Conservation (phyloP, 2,888 invertebrate species). For the Cosmia pyralina region DNA sequence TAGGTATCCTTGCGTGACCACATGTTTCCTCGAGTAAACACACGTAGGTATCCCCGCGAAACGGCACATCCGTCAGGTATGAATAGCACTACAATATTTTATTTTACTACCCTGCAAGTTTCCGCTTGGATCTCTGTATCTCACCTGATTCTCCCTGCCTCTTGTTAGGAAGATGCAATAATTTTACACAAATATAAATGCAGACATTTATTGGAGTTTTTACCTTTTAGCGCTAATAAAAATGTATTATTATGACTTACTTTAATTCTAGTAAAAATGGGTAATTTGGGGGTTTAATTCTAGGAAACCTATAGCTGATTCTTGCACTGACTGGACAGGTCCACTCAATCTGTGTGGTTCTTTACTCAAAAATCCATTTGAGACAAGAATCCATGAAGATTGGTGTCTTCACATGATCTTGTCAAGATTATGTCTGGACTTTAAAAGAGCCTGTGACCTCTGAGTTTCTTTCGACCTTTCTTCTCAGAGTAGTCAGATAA, state of each 20-base stretch:
- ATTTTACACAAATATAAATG: constrained; percentile 49
- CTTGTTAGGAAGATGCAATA: constrained; percentile 60
- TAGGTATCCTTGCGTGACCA: not conserved
- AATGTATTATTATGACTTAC: not conserved
- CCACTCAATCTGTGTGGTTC: too few relatives aligned
- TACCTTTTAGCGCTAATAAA: not conserved
- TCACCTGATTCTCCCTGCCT: constrained; percentile 66
- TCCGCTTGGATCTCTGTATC: constrained; percentile 30
- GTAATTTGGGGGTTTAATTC: too few relatives aligned
- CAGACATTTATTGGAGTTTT: not conserved
- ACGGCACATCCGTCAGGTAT: constrained; percentile 17
- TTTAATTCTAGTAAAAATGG: not conserved
- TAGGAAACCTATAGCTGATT: too few relatives aligned
- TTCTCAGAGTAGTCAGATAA: too few relatives aligned
- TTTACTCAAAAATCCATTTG: too few relatives aligned
- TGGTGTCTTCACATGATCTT: too few relatives aligned
- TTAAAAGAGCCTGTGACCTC: too few relatives aligned
- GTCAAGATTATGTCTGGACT: too few relatives aligned
- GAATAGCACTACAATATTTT: constrained; percentile 25
- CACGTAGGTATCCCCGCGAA: not conserved
- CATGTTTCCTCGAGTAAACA: not conserved
- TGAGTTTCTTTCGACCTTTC: too few relatives aligned
- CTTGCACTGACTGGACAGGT: too few relatives aligned
- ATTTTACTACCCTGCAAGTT: constrained; percentile 28
- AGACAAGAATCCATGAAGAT: too few relatives aligned